A percentile compares a stretch with the other conserved stretches of the same genome.
Evolutionary conservation across 2,797 vertebrate species (phyloP).

Genomic region (Rhadinocentrus ornatus): DNA sequence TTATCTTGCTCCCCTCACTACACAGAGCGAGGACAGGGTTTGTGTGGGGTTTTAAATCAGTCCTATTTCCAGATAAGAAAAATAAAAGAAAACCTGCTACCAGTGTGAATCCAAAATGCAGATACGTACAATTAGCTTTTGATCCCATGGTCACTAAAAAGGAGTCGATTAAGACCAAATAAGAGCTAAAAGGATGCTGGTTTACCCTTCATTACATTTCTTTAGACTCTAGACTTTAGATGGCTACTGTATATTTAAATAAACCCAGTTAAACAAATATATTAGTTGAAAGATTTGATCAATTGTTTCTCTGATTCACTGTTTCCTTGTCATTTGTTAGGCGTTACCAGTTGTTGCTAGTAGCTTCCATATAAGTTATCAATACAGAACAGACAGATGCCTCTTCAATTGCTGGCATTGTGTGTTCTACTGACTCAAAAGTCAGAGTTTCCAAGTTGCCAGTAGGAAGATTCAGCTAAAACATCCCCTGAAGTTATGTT

Average conservation of each 20-base stretch:
- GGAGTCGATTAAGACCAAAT: not conserved
- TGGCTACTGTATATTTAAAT: not conserved
- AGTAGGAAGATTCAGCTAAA: not conserved
- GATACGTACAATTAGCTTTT: not conserved
- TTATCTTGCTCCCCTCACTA: slow-evolving; percentile 2
- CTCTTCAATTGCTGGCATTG: not conserved
- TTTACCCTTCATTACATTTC: not conserved
- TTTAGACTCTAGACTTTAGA: not conserved
- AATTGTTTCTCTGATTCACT: not conserved
- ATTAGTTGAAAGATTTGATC: not conserved
- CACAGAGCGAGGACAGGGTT: not conserved
- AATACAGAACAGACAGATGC: not conserved
- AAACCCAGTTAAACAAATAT: not conserved
- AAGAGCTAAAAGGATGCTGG: not conserved
- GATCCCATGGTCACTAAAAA: not conserved
- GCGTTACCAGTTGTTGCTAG: not conserved
- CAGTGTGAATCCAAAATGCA: not conserved
- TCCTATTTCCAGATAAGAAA: not conserved
- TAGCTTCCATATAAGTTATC: not conserved
- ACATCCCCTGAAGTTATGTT: not conserved
- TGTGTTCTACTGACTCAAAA: not conserved
- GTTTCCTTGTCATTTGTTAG: not conserved
- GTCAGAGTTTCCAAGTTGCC: not conserved
- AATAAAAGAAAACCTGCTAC: not conserved
- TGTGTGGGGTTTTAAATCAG: not conserved